A percentile compares a stretch with the other conserved stretches of the same genome.
phyloP scores from a whole-genome alignment of 2,888 invertebrate genomes.

The Scaptodrosophila latifasciaeformis region DNA sequence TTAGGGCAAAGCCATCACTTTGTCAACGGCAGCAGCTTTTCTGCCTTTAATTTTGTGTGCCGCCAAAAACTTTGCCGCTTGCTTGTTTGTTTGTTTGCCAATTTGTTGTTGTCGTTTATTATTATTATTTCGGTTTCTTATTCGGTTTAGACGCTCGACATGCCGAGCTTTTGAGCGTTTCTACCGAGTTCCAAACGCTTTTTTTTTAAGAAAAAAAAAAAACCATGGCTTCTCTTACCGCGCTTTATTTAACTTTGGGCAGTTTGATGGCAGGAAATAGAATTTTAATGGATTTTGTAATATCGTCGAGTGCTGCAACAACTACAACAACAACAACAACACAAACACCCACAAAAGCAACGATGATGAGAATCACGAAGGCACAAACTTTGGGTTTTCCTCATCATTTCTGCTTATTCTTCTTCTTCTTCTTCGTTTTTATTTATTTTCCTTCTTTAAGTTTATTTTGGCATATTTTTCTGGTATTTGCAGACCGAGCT shows the following conservation, averaged over 20 bases:
- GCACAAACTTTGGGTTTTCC: conserved; percentile 38
- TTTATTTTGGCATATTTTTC: conserved; percentile 29
- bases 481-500: conserved; percentile 23
- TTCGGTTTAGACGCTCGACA: conserved; percentile 32
- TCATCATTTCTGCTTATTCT: conserved; percentile 11
- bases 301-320: conserved; percentile 42
- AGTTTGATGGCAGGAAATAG: conserved; percentile 67
- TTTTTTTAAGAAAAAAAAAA: no score
- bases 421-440: conserved; percentile 13
- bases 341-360: conserved; percentile 3
- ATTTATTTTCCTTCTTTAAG: conserved; percentile 26
- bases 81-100: conserved; percentile 48
- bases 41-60: conserved; percentile 30
- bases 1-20: conserved; percentile 23
- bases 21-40: conserved; percentile 33
- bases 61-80: conserved; percentile 42
- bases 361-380: background rate
- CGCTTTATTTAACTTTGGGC: conserved; percentile 66
- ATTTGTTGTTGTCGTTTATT: conserved; percentile 56
- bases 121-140: conserved; percentile 60
- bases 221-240: conserved; percentile 30
- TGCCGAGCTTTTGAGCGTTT: no score
- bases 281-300: conserved; percentile 67
- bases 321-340: conserved; percentile 16
- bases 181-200: no score